Conservation (phyloP, 2,888 invertebrate genomes). For the Oscheius onirici region DNA sequence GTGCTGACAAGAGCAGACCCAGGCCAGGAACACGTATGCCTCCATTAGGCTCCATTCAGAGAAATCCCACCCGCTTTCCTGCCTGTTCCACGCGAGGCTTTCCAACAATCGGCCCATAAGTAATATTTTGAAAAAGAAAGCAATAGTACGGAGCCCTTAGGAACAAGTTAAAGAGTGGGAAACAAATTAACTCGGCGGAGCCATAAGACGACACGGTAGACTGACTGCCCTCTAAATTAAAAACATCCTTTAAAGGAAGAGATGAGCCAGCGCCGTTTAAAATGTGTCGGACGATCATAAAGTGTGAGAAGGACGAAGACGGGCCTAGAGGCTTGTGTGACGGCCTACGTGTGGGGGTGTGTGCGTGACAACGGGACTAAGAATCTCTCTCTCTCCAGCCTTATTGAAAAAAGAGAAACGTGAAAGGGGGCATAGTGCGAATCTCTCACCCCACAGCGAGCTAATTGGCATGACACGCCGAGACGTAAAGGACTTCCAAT, state of each 20-base stretch:
- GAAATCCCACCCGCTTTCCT: slow-evolving; percentile 29
- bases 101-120: background rate
- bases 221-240: no score
- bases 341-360: slow-evolving; percentile 17
- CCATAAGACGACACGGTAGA: no score
- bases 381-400: background rate
- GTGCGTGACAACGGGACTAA: slow-evolving; percentile 11
- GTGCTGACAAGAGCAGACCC: slow-evolving; percentile 4
- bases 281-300: no score
- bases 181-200: no score
- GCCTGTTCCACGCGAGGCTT: background rate
- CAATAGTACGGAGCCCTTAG: no score
- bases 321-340: background rate
- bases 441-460: slow-evolving; percentile 20
- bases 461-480: slow-evolving; percentile 33
- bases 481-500: slow-evolving; percentile 30
- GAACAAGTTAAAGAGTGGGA: no score
- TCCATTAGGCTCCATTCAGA: slow-evolving; percentile 32
- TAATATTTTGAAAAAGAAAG: no score
- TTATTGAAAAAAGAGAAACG: no score
- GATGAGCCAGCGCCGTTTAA: no score
- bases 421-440: slow-evolving; percentile 1
- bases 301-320: no score
- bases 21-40: slow-evolving; percentile 21
- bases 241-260: no score